Evolutionary conservation across 2,888 invertebrate species (phyloP), one percentile per base, ranked within the genome.

Genomic region (Drosophila parthenogenetica): DNA sequence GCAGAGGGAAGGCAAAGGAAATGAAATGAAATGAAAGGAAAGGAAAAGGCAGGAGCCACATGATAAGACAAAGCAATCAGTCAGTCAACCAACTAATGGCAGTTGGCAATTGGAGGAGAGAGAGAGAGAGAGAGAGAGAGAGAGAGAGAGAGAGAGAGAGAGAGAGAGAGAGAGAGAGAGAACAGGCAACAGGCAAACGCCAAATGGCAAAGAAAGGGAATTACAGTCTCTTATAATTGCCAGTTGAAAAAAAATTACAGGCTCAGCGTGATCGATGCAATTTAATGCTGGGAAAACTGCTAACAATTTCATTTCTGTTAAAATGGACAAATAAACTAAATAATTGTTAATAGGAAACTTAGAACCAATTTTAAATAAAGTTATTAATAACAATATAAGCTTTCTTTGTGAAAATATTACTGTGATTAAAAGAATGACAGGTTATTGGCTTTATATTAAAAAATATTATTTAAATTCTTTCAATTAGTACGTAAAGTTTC

Each of bases 11-110:
- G 35, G 35, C 35, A 13, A 32, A 29, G 29, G 8, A 29, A 29
- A 29, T 29, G 29, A 8, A 29, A 29, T 7, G 29, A 29, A 29
- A 29, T 7, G 29, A 29, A 29, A 8, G 29, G 29, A 29, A 29
- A 29, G 29, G 8, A 29, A 29, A 8, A 29, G 14, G 22, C 42
- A 46, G 42, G 35, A 45, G 58, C 60, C 61, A 58, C 37, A 66
- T 61, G 88, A 86, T 82, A 86, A 88, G 86, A 88, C 88, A 83
- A 88, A 88, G 83, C 83, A 88, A 88, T 83, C 88, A 83, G 83
- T 86, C 88, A 87, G 69, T 66, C 66, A 69, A 55, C 71, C 71
- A 79, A 67, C 51, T 69, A 75, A 75, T 75, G 68, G 71, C 51
- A 55, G 32, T 43, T 39, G 43, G 53, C 55, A 61, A 50, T 43